Conservation (phyloP, 2,113 vertebrate species). For the Oxygymnocypris stewartii region DNA sequence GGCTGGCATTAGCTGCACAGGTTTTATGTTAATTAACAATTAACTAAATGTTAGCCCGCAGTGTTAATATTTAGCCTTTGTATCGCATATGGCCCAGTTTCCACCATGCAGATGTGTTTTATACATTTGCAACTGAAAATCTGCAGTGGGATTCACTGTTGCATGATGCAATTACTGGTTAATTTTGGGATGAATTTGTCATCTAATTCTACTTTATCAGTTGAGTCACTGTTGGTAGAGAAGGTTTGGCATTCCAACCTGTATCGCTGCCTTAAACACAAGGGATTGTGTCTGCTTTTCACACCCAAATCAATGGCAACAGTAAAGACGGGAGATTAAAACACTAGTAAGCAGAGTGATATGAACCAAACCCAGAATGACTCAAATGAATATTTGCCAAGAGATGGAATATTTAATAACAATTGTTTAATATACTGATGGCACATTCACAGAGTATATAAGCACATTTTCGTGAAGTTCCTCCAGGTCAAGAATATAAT, state of each 20-base stretch:
- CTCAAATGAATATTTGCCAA: neutral
- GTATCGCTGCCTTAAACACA: neutral
- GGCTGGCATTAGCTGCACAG: neutral
- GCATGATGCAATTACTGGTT: neutral
- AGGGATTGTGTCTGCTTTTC: neutral
- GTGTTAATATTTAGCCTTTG: slow-evolving; percentile 1
- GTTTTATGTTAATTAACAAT: neutral
- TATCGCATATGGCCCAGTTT: neutral
- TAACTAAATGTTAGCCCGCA: neutral
- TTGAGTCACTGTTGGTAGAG: slow-evolving; percentile 6
- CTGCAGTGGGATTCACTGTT: neutral
- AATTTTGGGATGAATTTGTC: neutral
- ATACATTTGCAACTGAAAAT: neutral
- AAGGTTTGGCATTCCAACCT: slow-evolving; percentile 15
- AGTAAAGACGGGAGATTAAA: slow-evolving; percentile 15
- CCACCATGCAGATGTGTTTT: neutral
- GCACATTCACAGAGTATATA: neutral
- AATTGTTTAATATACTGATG: slow-evolving; percentile 6
- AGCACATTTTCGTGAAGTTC: neutral
- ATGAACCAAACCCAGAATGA: slow-evolving; percentile 37
- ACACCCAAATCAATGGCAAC: slow-evolving; percentile 10
- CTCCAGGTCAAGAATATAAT: neutral
- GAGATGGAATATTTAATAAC: neutral
- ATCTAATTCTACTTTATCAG: neutral
- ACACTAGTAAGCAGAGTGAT: neutral